These are phyloP conservation scores for Natator depressus DNA, from an alignment of 2,113 vertebrate species.

Conservation along the genomic window DNA sequence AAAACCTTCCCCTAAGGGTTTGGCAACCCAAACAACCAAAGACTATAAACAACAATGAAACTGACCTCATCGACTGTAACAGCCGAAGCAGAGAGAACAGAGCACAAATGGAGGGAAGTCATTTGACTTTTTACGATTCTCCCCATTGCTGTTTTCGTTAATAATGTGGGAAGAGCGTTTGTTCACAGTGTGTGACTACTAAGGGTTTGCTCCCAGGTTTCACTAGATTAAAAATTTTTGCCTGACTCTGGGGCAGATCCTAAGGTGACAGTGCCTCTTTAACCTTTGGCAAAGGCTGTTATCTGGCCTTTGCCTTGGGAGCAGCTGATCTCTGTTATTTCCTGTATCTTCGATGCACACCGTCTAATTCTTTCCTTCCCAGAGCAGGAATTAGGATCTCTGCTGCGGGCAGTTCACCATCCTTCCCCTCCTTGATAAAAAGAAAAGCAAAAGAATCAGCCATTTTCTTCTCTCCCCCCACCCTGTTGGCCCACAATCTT, in stretches of 20 bases:
- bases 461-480: neutral
- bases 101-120: neutral
- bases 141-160: neutral
- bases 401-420: neutral
- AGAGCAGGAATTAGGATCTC: neutral
- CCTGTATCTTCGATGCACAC: too few species aligned
- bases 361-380: neutral
- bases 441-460: neutral
- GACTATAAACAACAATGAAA: neutral
- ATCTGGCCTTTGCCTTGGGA: neutral
- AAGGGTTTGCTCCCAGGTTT: neutral
- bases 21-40: neutral
- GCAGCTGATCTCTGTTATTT: neutral
- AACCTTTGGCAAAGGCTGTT: neutral
- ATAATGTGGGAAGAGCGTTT: neutral
- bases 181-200: neutral
- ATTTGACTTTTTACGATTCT: neutral
- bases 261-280: neutral
- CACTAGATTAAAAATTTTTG: neutral
- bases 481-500: fast-evolving
- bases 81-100: neutral
- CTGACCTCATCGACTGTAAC: neutral
- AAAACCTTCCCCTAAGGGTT: neutral
- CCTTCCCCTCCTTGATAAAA: neutral
- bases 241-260: neutral